These are phyloP conservation scores for Hemibagrus guttatus DNA, from an alignment of 2,797 vertebrate genomes.

Conservation along the genomic window DNA sequence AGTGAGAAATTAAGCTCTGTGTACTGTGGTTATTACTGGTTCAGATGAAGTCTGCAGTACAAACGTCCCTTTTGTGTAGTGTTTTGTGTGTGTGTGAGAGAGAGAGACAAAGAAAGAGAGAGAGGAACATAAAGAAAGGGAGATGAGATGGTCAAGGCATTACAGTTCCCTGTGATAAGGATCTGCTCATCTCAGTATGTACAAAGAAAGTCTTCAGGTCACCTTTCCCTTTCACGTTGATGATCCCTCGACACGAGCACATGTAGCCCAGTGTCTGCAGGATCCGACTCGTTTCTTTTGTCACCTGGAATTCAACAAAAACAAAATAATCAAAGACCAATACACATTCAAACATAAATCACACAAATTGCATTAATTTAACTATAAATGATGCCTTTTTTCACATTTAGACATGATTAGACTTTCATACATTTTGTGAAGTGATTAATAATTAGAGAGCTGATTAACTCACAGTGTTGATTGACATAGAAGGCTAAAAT, in stretches of 20 bases:
- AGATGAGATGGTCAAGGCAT: slow-evolving; percentile 78
- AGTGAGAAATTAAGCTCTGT: slow-evolving; percentile 44
- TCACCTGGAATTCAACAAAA: slow-evolving; percentile 77
- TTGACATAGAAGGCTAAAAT: background rate
- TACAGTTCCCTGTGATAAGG: slow-evolving; percentile 92
- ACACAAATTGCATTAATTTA: background rate
- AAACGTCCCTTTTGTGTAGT: background rate
- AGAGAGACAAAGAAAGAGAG: background rate
- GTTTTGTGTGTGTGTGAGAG: background rate
- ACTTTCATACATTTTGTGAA: background rate
- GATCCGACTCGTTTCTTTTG: slow-evolving; percentile 88
- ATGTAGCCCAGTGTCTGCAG: slow-evolving; percentile 88
- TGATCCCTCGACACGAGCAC: slow-evolving; percentile 93
- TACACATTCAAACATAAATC: background rate
- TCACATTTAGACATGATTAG: no score
- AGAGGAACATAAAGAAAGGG: background rate
- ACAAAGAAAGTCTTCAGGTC: slow-evolving; percentile 96
- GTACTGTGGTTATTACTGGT: slow-evolving; percentile 31
- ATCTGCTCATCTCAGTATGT: slow-evolving; percentile 94
- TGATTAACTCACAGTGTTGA: background rate
- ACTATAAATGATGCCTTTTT: background rate
- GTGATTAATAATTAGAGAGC: background rate
- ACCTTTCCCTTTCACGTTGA: slow-evolving; percentile 98
- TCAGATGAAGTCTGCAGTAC: slow-evolving; percentile 14
- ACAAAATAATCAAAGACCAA: background rate